Evolutionary conservation across 1,140 invertebrate species (phyloP), one percentile per base, ranked within the genome.

Genomic region (Orius insidiosus): DNA sequence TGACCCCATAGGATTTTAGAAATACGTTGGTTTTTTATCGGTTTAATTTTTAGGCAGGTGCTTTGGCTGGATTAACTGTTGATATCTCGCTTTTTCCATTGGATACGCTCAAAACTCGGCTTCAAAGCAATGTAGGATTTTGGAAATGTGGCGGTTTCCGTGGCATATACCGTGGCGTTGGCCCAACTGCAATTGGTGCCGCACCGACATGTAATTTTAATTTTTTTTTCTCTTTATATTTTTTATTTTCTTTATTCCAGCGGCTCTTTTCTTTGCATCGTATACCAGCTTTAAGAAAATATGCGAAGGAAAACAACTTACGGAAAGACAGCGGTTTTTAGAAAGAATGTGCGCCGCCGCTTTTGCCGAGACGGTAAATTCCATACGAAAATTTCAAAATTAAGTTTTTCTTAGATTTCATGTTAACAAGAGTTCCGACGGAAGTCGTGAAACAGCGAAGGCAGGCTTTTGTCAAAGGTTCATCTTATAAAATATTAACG

Each of bases 401-500:
- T 48, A 51, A 10, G 24, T 52, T 53, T 81, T 49, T 51, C 57
- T 44, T 52, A 85, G 86, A 65, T 76, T 31, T 87, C 89, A 8
- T 97, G 93, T 61, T 83, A 19, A 68, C 93, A 10, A 67, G 92
- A 56, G 93, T 98, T 13, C 94, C 94, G 2, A 80, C 86, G 15
- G 94, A 98, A 65, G 79, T 97, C 42, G 74, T 93, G 0, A 98
- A 98, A 62, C 94, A 98, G 66, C 67, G 92, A 55, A 72, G 83
- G 47, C 94, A 98, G 66, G 80, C 84, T 1, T 62, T 60, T 53
- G 59, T 56, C 48, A 59, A 57, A 58, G 63, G 55, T 33, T 60
- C 68, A 49, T 69, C 63, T 30, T 59, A 62, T 24, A 62, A 62
- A 49, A 78, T 88, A 37, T 57, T 87, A 3, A 56, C 62, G 42